Percentiles rank a stretch among this genome's conserved stretches.
These are phyloP conservation scores for Apostichopus parvimensis DNA, from an alignment of 35 echinoderm and acorn worm genomes.

Conservation along the genomic window DNA sequence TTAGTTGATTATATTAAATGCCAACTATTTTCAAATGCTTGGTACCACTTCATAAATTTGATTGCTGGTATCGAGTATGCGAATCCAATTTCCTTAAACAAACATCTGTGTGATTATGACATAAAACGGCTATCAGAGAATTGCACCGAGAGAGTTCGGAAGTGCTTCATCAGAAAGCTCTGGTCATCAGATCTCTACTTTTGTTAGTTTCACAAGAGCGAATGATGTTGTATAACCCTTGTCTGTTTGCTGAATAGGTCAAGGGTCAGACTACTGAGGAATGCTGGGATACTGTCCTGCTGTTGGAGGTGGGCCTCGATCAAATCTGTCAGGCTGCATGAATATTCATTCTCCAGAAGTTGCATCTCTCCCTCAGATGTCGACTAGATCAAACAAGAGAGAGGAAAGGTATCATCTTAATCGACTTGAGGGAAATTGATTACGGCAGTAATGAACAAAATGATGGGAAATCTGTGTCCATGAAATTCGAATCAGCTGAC, in stretches of 20 bases:
- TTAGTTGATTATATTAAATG: too few relatives aligned
- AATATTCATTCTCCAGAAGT: constrained; percentile 86
- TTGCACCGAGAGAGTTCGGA: background rate
- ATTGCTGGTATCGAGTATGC: background rate
- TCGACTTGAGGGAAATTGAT: too few relatives aligned
- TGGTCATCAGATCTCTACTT: background rate
- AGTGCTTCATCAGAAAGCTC: background rate
- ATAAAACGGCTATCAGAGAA: too few relatives aligned
- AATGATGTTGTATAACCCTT: constrained; percentile 49
- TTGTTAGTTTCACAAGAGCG: constrained; percentile 3
- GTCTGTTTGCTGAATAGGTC: constrained; percentile 95
- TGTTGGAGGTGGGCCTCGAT: constrained; percentile 77
- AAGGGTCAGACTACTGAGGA: constrained; percentile 94
- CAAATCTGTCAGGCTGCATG: constrained; percentile 80
- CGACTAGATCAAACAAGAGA: constrained; percentile 54
- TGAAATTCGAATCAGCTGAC: too few relatives aligned
- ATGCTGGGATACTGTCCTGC: constrained; percentile 97
- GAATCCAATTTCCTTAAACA: background rate
- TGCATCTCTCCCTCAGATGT: constrained; percentile 85
- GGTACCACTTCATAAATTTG: too few relatives aligned
- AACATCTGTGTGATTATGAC: too few relatives aligned
- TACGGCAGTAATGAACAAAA: background rate
- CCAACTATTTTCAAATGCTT: too few relatives aligned
- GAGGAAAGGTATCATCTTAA: background rate
- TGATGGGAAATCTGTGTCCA: too few relatives aligned